Conservation (phyloP, 2,888 invertebrate species). For the Leucoptera coffeella region DNA sequence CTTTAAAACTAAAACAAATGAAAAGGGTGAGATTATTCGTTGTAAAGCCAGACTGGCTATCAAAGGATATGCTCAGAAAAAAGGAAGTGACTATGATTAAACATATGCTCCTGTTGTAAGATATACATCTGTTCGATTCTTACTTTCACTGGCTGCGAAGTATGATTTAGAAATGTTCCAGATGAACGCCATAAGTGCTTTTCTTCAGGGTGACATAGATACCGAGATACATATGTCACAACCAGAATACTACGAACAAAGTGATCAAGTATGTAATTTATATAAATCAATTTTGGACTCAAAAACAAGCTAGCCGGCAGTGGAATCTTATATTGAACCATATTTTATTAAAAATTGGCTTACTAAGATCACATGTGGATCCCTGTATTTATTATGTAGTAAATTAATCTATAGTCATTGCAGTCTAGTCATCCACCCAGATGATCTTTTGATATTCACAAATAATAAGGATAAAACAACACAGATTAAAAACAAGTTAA, state of each 20-base stretch:
- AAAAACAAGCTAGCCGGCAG: constrained; percentile 3
- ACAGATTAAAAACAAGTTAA: constrained; percentile 3
- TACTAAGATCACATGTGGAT: constrained; percentile 1
- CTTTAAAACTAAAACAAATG: constrained; percentile 1
- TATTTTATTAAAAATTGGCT: constrained; percentile 1
- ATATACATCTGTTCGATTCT: constrained; percentile 1
- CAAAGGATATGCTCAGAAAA: constrained; percentile 2
- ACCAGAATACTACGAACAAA: constrained; percentile 1
- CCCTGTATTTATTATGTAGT: constrained; percentile 3
- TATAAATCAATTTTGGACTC: constrained; percentile 2
- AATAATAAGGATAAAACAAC: constrained; percentile 3
- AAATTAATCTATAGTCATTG: too few species aligned
- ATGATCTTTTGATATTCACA: constrained; percentile 4
- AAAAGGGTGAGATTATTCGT: neutral
- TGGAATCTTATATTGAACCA: constrained; percentile 2
- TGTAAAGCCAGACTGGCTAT: constrained; percentile 1
- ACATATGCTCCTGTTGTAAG: constrained; percentile 3
- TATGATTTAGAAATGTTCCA: constrained; percentile 2
- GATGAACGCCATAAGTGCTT: constrained; percentile 1
- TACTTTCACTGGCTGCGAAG: constrained; percentile 1
- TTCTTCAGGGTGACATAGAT: constrained; percentile 3
- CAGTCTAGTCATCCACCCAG: constrained; percentile 5
- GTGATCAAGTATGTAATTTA: constrained; percentile 1
- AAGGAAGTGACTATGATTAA: constrained; percentile 3
- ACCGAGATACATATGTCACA: constrained; percentile 3